Conservation (phyloP, 2,888 invertebrate genomes). For the Cenopis cana region DNA sequence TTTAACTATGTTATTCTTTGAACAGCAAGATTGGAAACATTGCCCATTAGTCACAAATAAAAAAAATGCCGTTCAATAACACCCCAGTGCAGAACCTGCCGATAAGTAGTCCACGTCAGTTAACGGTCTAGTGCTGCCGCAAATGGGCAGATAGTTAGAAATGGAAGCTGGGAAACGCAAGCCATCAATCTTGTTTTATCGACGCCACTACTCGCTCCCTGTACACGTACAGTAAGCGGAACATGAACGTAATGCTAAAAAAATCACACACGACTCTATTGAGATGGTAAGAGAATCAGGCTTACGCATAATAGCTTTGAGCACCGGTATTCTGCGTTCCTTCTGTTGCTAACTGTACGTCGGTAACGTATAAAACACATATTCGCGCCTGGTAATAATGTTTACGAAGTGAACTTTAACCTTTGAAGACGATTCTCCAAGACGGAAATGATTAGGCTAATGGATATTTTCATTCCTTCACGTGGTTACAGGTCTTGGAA, state of each 20-base stretch:
- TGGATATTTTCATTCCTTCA: slow-evolving; percentile 28
- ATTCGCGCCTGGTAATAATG: slow-evolving; percentile 32
- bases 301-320: not conserved
- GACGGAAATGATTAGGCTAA: slow-evolving; percentile 23
- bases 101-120: slow-evolving; percentile 33
- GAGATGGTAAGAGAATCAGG: not conserved
- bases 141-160: slow-evolving; percentile 38
- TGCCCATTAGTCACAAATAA: not conserved
- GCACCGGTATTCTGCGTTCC: not conserved
- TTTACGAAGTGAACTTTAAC: slow-evolving; percentile 26
- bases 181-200: slow-evolving; percentile 43
- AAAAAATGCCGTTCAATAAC: too few species aligned
- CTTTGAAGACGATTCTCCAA: slow-evolving; percentile 22
- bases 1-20: too few species aligned
- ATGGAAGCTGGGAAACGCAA: slow-evolving; percentile 39
- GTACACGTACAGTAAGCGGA: slow-evolving; percentile 21
- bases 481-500: not conserved
- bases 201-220: slow-evolving; percentile 17
- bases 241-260: not conserved
- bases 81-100: not conserved
- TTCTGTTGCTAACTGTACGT: not conserved
- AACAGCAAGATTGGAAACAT: too few species aligned
- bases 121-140: slow-evolving; percentile 34
- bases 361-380: slow-evolving; percentile 25
- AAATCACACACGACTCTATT: not conserved